phyloP scores from a whole-genome alignment of 2,797 vertebrate species.

The Lateolabrax maculatus region DNA sequence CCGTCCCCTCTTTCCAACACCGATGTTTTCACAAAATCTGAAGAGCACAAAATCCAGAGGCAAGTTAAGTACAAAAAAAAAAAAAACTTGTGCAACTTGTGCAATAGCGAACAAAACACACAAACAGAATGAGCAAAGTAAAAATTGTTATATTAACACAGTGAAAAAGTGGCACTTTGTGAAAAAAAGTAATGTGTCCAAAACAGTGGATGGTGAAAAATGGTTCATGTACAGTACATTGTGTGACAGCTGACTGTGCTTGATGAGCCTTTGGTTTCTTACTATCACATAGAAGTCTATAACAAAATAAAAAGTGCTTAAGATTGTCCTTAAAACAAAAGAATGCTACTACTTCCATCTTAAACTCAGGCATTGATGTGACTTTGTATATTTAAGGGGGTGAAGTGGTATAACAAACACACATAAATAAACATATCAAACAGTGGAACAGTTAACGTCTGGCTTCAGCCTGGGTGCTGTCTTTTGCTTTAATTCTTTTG shows the following conservation, averaged over 20 bases:
- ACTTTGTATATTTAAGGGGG: slow-evolving; percentile 53
- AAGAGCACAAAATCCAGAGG: slow-evolving; percentile 43
- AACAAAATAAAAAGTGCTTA: slow-evolving; percentile 74
- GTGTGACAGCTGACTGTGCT: slow-evolving; percentile 61
- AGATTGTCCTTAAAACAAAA: slow-evolving; percentile 72
- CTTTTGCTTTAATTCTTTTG: slow-evolving; percentile 40
- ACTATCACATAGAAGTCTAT: slow-evolving; percentile 43
- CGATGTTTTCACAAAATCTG: slow-evolving; percentile 36
- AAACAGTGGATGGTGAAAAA: slow-evolving; percentile 49
- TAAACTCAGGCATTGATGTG: slow-evolving; percentile 50
- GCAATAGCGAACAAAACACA: slow-evolving; percentile 72
- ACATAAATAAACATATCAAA: slow-evolving; percentile 70
- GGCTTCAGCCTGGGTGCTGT: slow-evolving; percentile 36
- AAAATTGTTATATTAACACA: slow-evolving; percentile 41
- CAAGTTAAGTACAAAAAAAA: slow-evolving; percentile 59
- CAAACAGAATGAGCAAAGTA: slow-evolving; percentile 5
- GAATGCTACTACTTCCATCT: slow-evolving; percentile 58
- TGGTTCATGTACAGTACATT: slow-evolving; percentile 62
- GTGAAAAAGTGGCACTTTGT: slow-evolving; percentile 66
- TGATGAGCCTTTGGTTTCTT: slow-evolving; percentile 67
- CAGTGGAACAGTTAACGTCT: slow-evolving; percentile 38
- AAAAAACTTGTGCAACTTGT: slow-evolving; percentile 78
- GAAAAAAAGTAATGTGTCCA: slow-evolving; percentile 39
- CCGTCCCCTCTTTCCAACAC: slow-evolving; percentile 24
- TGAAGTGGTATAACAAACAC: slow-evolving; percentile 52